phyloP scores from a whole-genome alignment of 2,888 invertebrate species.

The Quadroppia sp. region DNA sequence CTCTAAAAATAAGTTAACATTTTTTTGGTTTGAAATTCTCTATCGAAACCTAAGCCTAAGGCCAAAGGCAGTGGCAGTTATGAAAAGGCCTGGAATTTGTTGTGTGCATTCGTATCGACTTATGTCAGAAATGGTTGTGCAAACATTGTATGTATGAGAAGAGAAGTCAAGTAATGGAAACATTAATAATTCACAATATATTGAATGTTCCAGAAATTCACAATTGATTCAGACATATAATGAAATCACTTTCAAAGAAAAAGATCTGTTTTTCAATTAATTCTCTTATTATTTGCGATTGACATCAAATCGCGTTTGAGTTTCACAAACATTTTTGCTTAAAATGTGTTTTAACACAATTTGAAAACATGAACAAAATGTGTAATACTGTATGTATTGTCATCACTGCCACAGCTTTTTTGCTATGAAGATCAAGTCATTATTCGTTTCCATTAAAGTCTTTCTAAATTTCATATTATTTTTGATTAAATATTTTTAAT shows the following conservation, averaged over 20 bases:
- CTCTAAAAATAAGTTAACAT: slow-evolving; percentile 12
- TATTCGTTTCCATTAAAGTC: slow-evolving; percentile 2
- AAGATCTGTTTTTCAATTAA: neutral
- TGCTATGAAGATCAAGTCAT: slow-evolving; percentile 7
- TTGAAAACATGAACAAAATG: no score
- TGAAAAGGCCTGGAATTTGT: neutral
- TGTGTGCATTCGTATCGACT: neutral
- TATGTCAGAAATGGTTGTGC: neutral
- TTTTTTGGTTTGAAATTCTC: neutral
- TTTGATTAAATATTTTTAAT: neutral
- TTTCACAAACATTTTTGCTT: no score
- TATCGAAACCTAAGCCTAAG: neutral
- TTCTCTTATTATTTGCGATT: neutral
- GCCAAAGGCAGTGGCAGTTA: neutral
- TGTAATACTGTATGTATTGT: no score
- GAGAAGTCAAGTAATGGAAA: neutral
- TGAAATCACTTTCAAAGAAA: neutral
- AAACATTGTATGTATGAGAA: neutral
- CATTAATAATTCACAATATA: slow-evolving; percentile 3
- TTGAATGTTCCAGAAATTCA: no score
- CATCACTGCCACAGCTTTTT: no score
- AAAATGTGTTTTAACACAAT: neutral
- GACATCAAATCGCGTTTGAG: no score
- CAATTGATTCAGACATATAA: neutral
- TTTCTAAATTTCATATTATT: neutral